A percentile compares a stretch with the other conserved stretches of the same genome.
Conservation (phyloP, 2,113 vertebrate genomes). For the Cynocephalus volans region DNA sequence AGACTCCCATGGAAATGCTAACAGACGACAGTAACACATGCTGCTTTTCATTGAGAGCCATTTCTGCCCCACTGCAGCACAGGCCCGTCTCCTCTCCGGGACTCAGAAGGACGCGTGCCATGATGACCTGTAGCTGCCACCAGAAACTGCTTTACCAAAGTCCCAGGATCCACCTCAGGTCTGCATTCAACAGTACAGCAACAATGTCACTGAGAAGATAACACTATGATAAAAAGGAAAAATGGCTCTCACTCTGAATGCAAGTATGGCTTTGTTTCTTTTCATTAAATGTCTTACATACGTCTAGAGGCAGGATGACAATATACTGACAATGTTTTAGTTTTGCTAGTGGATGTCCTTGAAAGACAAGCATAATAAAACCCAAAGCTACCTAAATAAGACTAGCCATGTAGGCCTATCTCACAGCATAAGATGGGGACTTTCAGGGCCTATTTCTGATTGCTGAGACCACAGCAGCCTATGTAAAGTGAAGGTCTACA, state of each 20-base stretch:
- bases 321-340: fast-evolving
- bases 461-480: neutral
- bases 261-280: neutral
- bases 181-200: too few relatives aligned
- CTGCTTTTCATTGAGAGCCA: neutral
- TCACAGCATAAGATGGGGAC: neutral
- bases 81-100: neutral
- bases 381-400: neutral
- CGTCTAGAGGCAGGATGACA: neutral
- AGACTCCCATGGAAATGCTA: neutral
- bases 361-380: neutral
- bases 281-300: neutral
- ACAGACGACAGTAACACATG: fast-evolving
- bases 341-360: neutral
- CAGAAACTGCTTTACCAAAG: too few relatives aligned
- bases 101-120: neutral
- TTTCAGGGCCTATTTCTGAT: fast-evolving
- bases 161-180: fast-evolving
- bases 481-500: fast-evolving
- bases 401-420: neutral
- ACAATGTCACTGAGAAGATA: fast-evolving
- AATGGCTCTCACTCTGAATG: fast-evolving
- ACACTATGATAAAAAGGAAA: fast-evolving
- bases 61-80: neutral
- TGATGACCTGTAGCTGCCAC: fast-evolving